Percentiles rank a stretch among this genome's conserved stretches.
Conservation (phyloP, 2,888 invertebrate species). For the Bibio marci region DNA sequence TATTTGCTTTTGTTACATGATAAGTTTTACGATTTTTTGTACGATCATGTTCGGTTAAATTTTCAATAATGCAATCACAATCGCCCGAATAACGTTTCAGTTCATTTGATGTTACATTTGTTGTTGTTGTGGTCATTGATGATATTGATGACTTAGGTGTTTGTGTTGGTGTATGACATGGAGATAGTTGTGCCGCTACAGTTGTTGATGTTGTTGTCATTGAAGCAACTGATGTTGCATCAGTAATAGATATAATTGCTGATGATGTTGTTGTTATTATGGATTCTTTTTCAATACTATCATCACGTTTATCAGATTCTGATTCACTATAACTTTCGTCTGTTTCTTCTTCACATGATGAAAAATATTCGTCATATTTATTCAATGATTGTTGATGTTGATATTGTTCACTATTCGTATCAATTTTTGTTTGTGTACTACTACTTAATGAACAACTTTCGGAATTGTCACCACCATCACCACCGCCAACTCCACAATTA, state of each 20-base stretch:
- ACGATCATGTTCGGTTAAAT: constrained; percentile 24
- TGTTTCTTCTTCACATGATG: constrained; percentile 19
- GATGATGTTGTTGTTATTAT: no score
- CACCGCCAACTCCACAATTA: no score
- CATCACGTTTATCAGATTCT: constrained; percentile 25
- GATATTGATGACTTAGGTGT: no score
- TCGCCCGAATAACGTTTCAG: constrained; percentile 26
- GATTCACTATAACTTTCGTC: constrained; percentile 25
- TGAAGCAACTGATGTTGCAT: no score
- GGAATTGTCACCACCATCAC: constrained; percentile 13
- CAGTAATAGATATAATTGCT: no score
- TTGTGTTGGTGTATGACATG: no score
- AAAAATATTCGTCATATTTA: constrained; percentile 6
- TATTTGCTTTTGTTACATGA: constrained; percentile 18
- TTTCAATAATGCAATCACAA: constrained; percentile 25
- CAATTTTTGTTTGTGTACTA: constrained; percentile 12
- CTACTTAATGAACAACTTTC: constrained; percentile 14
- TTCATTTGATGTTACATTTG: constrained; percentile 9
- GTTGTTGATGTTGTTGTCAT: no score
- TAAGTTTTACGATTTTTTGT: constrained; percentile 29
- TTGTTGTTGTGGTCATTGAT: no score
- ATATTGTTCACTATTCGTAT: not conserved
- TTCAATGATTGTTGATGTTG: constrained; percentile 2
- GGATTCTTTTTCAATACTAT: constrained; percentile 24
- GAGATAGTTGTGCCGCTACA: no score